Conservation (phyloP, 2,888 invertebrate species). For the Cylloceria caligata region DNA sequence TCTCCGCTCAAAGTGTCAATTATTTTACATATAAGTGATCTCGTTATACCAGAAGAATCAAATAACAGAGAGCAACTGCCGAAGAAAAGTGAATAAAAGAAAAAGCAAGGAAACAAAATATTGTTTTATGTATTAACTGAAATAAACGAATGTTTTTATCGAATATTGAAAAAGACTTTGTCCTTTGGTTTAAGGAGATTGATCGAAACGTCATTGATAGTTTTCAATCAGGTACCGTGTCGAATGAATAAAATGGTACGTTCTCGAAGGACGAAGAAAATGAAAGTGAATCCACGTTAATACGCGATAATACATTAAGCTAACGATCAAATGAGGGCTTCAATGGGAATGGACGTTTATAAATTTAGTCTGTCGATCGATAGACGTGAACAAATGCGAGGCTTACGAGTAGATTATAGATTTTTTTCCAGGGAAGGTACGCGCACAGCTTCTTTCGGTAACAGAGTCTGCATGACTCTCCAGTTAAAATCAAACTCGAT, state of each 20-base stretch:
- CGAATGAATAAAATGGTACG: neutral
- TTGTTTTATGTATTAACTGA: too few species aligned
- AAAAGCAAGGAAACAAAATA: too few species aligned
- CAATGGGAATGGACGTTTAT: constrained; percentile 33
- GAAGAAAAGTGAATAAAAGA: too few species aligned
- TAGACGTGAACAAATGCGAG: constrained; percentile 39
- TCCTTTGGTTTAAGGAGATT: neutral
- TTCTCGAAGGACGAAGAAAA: neutral
- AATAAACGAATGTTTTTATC: too few species aligned
- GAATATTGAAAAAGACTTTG: too few species aligned
- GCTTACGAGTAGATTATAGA: constrained; percentile 57
- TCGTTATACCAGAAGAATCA: too few species aligned
- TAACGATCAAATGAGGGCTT: constrained; percentile 5
- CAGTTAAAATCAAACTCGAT: constrained; percentile 54
- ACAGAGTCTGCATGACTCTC: constrained; percentile 40
- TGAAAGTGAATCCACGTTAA: constrained; percentile 1
- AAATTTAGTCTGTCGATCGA: constrained; percentile 30
- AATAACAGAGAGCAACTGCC: too few species aligned
- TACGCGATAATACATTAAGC: neutral
- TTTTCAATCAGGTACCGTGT: neutral
- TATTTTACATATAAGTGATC: neutral
- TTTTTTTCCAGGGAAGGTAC: constrained; percentile 40
- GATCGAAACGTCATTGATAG: neutral
- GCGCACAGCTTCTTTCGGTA: constrained; percentile 29
- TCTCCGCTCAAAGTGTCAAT: neutral